Evolutionary conservation across 2,113 vertebrate species (phyloP).

Genomic region (Uria lomvia): DNA sequence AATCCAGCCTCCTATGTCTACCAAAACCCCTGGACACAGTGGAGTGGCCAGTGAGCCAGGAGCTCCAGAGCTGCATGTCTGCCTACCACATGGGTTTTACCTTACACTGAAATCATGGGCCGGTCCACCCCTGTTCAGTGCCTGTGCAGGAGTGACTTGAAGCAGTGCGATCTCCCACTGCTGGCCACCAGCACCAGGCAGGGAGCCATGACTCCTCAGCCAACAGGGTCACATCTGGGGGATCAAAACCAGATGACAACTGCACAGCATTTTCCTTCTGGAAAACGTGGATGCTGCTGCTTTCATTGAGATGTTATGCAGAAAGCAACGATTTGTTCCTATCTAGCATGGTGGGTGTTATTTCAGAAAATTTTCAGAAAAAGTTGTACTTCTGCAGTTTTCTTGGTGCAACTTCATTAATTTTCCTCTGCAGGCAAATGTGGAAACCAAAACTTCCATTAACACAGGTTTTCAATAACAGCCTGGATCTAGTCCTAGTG

Average conservation of each 20-base stretch:
- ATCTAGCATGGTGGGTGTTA: neutral
- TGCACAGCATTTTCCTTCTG: neutral
- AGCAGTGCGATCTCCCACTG: neutral
- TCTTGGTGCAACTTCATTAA: neutral
- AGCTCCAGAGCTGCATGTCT: neutral
- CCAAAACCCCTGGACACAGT: neutral
- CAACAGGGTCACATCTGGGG: neutral
- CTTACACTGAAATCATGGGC: rapidly evolving
- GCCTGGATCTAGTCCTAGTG: neutral
- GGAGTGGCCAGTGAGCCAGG: neutral
- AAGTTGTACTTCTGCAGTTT: neutral
- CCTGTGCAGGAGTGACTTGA: neutral
- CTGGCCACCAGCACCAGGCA: neutral
- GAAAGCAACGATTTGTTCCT: neutral
- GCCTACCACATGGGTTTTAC: neutral
- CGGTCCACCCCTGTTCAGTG: neutral
- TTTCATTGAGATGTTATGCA: neutral
- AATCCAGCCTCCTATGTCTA: neutral
- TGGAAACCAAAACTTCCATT: neutral
- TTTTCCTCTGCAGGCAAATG: neutral
- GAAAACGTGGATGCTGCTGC: neutral
- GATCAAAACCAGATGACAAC: neutral
- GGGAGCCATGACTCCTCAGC: neutral
- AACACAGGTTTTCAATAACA: neutral
- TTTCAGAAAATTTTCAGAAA: neutral